Evolutionary conservation across 2,797 vertebrate species (phyloP).

Genomic region (Pelodytes ibericus): DNA sequence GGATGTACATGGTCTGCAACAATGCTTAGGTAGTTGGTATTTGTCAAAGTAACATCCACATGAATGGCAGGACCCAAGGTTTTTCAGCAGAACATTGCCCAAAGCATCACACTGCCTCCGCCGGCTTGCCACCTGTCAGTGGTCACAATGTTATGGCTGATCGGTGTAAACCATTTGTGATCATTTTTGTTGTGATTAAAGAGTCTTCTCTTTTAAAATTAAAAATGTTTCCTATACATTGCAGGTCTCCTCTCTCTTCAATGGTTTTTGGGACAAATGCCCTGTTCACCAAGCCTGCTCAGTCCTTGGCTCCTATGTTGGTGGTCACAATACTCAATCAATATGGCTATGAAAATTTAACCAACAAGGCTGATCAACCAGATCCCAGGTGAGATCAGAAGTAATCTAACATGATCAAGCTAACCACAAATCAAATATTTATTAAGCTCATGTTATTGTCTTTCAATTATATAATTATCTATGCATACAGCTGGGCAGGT

Average conservation of each 20-base stretch:
- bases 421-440: not conserved
- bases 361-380: constrained; percentile 59
- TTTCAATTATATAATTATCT: not conserved
- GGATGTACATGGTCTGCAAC: too few species aligned
- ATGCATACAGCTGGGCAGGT: not conserved
- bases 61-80: too few species aligned
- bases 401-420: not conserved
- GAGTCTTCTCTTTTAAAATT: not conserved
- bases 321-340: constrained; percentile 82
- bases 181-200: too few species aligned
- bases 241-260: constrained; percentile 85
- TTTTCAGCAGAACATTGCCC: too few species aligned
- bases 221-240: constrained; percentile 47
- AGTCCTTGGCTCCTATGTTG: constrained; percentile 88
- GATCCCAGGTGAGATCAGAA: constrained; percentile 71
- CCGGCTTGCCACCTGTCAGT: too few species aligned
- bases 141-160: too few species aligned
- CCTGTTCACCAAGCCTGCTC: constrained; percentile 89
- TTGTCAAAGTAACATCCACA: too few species aligned
- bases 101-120: too few species aligned
- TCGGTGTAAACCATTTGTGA: too few species aligned
- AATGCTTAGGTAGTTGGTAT: too few species aligned
- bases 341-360: constrained; percentile 82
- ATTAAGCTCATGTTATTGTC: not conserved
- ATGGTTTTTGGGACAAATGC: constrained; percentile 92